phyloP scores from a whole-genome alignment of 53 echinoderm and acorn worm genomes.

The Echinarachnius parma region DNA sequence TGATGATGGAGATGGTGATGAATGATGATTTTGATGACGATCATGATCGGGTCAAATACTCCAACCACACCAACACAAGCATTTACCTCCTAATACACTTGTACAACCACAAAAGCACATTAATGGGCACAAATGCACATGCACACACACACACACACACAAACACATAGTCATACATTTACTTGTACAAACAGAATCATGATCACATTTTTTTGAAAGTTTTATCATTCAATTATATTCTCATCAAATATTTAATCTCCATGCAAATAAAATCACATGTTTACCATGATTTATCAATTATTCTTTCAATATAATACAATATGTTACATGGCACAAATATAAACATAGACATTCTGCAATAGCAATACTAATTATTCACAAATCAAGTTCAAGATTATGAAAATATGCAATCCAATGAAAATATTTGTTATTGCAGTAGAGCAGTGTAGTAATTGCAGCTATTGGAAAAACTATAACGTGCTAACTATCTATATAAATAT shows the following conservation, averaged over 20 bases:
- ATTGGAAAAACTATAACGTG: constrained; percentile 4
- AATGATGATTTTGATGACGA: too few relatives aligned
- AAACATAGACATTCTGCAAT: not conserved
- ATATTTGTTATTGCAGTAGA: constrained; percentile 8
- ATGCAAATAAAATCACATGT: constrained; percentile 1
- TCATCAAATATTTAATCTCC: not conserved
- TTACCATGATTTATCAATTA: not conserved
- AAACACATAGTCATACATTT: not conserved
- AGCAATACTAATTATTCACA: too few relatives aligned
- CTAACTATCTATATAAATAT: constrained; percentile 2
- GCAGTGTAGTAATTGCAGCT: constrained; percentile 32
- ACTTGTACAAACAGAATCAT: not conserved
- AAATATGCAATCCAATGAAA: constrained; percentile 8
- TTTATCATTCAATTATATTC: constrained; percentile 7
- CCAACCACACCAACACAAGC: not conserved
- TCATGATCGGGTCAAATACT: too few relatives aligned
- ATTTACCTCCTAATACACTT: not conserved
- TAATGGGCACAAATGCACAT: not conserved
- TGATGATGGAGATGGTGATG: too few relatives aligned
- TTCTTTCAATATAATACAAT: constrained; percentile 19
- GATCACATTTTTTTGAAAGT: not conserved
- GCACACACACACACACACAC: not conserved
- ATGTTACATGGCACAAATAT: constrained; percentile 42
- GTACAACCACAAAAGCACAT: not conserved
- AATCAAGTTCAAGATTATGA: constrained; percentile 3